Conservation (phyloP, 2,888 invertebrate genomes). For the Dynastes grantii region DNA sequence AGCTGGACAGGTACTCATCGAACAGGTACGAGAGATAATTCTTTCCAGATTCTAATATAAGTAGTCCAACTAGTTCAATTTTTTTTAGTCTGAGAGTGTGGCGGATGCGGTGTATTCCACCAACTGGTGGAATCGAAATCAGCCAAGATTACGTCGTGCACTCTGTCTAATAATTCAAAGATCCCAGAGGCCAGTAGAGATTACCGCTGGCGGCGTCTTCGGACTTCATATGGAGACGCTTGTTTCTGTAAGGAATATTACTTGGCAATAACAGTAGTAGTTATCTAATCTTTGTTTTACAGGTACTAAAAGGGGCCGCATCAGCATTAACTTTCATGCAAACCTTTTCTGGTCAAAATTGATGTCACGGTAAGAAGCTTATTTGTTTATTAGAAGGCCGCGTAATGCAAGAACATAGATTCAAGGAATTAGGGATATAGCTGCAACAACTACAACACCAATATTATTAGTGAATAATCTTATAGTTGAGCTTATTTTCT, state of each 20-base stretch:
- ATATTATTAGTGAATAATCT: no score
- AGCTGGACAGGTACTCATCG: slow-evolving; percentile 14
- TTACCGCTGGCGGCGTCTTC: slow-evolving; percentile 21
- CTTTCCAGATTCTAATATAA: background rate
- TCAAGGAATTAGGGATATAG: no score
- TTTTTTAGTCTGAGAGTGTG: background rate
- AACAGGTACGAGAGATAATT: background rate
- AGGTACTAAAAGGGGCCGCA: background rate
- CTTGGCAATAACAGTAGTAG: no score
- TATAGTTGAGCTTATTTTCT: no score
- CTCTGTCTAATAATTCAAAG: background rate
- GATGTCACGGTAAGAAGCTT: no score
- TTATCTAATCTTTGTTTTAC: background rate
- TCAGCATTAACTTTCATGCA: background rate
- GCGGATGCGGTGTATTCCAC: background rate
- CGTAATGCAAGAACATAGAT: no score
- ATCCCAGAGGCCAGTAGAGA: background rate
- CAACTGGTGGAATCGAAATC: background rate
- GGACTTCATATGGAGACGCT: slow-evolving; percentile 1
- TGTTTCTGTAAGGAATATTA: background rate
- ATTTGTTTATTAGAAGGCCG: no score
- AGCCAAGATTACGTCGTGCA: background rate
- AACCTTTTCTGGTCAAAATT: no score
- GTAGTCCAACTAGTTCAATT: background rate
- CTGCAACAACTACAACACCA: no score